Evolutionary conservation across 2,888 invertebrate genomes (phyloP), one percentile per base, ranked within the genome.

Genomic region (Leptinotarsa rubiginosa): DNA sequence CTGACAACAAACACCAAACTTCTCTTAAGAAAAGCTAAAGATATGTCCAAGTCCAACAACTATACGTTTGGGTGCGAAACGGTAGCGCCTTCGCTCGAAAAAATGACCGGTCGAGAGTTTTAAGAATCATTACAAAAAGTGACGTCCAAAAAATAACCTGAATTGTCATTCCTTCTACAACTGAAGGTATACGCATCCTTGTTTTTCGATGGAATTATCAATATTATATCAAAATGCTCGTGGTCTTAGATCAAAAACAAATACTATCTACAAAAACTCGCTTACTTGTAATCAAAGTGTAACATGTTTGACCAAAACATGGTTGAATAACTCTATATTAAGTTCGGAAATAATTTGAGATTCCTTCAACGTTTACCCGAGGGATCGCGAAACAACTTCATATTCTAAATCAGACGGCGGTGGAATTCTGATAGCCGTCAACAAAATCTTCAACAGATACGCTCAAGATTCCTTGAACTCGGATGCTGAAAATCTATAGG

Each of bases 81-180:
- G 18, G 67, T 67, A 15, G 67, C 15, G 67, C 54, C n/a, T 67
- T 52, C 67, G 16, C 31, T 31, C 18, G 31, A 16, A 67, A 52
- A 67, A 67, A 67, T 13, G 22, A 67, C 67, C 4, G 67, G 18
- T 67, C 67, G n/a, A 67, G 54, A 67, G 67, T 67, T 67, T 67
- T 31, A 31, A 52, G 67, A 31, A 67, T 67, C 31, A 52, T 52
- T 15, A 67, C 31, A 4, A 25, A 69, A 15, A 47, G 47, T 69
- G 69, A 47, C 18, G 18, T 69, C 41, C 59, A 69, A 59, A 69
- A 69, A 59, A 69, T 69, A 3, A 47, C 59, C 69, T 59, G 13
- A 69, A 69, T 59, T 25, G 56, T 47, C 59, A 69, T 50, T 47
- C 15, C 59, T n/a, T 69, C 59, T 20, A 41, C 47, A 69, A 69